Conservation (phyloP, 2,888 invertebrate genomes). For the Seladonia tumulorum region DNA sequence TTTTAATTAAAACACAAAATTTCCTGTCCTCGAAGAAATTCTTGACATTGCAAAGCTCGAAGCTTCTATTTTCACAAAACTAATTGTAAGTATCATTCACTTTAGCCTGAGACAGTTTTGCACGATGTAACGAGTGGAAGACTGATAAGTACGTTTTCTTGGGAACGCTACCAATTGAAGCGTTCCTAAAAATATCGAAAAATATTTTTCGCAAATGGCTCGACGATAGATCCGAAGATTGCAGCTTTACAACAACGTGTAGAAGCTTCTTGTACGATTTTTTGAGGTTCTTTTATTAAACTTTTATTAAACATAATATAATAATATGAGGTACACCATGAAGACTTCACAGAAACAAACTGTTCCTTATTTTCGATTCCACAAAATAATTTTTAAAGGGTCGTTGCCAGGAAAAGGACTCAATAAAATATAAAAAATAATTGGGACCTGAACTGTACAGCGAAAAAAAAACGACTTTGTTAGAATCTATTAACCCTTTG, state of each 20-base stretch:
- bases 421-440: background rate
- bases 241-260: too few species aligned
- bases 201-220: background rate
- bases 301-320: too few species aligned
- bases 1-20: background rate
- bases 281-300: background rate
- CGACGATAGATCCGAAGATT: too few species aligned
- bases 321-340: too few species aligned
- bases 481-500: too few species aligned
- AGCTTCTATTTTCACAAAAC: background rate
- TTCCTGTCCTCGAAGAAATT: background rate
- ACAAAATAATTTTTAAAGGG: background rate
- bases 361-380: background rate
- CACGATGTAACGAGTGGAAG: background rate
- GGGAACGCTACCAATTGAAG: background rate
- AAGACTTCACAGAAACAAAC: background rate
- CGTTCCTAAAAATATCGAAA: background rate
- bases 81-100: background rate
- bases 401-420: background rate
- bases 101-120: background rate
- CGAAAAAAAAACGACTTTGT: background rate
- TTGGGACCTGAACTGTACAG: background rate
- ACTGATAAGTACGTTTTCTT: background rate
- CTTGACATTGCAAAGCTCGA: background rate
- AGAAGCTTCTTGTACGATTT: too few species aligned